Base-by-base conservation (phyloP, 2,113 vertebrate genomes). In the Cochlearius cochlearius region DNA sequence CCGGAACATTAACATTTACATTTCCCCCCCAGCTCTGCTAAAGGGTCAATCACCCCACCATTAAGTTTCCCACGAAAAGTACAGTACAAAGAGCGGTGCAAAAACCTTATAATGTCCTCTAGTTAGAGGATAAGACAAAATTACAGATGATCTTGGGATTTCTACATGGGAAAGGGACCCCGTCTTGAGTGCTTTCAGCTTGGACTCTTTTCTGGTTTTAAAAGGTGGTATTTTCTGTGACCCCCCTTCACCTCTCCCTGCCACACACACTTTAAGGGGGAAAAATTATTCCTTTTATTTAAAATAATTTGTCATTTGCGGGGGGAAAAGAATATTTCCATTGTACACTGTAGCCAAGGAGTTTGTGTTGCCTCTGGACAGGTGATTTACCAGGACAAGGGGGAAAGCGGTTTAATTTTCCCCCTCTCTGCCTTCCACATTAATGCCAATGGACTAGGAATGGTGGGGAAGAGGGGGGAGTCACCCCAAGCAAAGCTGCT, bases 401-500 rank as follows among this genome's bases (percentile, higher is more conserved):
- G 7, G 27, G 21, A 52, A 50, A 66, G 12, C 3, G 6, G 7
- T 9, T 69, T 56, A 20, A 3, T 34, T 17, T 25, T 26, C 3
- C 4, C 13, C 19, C 14, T 2, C 26, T 12, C 30, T 4, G 2
- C 9, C 30, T 64, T 43, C n/a, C 12, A 41, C 16, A 17, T 62
- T 30, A 34, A 45, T 30, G 12, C n/a, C 38, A 72, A 75, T 18
- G 29, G 38, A 47, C 20, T 39, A 3, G 32, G 34, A 73, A 56
- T 2, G 2, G 3, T n/a, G 11, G 25, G 3, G 1, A 55, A 75
- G n/a, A 75, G 25, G 1, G 7, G 3, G 5, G 7, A 81, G 22
- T 15, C 20, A 50, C 10, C 13, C 10, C 39, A 69, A 8, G 5
- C 23, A 73, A 63, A 81, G 14, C 19, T 74, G 38, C 7, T 55